Conservation (phyloP, 1,140 invertebrate genomes). For the Drosophila sp. region DNA sequence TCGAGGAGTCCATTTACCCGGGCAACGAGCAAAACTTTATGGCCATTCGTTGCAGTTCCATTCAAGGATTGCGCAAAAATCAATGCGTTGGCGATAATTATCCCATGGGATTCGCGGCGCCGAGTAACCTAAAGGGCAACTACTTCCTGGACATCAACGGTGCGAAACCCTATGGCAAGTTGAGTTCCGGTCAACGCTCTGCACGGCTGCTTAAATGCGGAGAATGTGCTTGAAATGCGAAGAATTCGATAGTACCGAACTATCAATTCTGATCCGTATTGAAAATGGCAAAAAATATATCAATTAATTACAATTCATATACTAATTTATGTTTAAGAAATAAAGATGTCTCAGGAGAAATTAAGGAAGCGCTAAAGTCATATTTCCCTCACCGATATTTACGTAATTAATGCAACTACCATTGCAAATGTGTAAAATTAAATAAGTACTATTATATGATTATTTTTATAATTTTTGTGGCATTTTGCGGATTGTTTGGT, state of each 20-base stretch:
- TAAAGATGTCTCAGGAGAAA: background rate
- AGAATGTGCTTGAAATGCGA: slow-evolving; percentile 19
- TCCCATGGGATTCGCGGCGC: slow-evolving; percentile 74
- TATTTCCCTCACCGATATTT: background rate
- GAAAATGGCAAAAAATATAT: background rate
- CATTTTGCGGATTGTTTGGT: background rate
- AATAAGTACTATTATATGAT: background rate
- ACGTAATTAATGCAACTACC: background rate
- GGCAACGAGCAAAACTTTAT: slow-evolving; percentile 79
- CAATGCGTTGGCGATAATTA: slow-evolving; percentile 54
- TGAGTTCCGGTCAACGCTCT: background rate
- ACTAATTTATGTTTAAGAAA: slow-evolving; percentile 14
- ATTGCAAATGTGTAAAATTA: background rate
- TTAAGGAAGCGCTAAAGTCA: background rate
- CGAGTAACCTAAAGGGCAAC: slow-evolving; percentile 64
- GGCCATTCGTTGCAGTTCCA: slow-evolving; percentile 66
- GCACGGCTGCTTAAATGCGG: slow-evolving; percentile 38
- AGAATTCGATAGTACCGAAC: background rate
- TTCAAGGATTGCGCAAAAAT: slow-evolving; percentile 48
- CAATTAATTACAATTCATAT: background rate
- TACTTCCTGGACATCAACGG: slow-evolving; percentile 72
- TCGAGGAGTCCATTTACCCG: slow-evolving; percentile 86
- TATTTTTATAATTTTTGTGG: slow-evolving; percentile 4
- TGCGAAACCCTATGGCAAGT: slow-evolving; percentile 56
- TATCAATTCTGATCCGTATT: background rate